Conservation (phyloP, 2,797 vertebrate genomes). For the Borostomias antarcticus region DNA sequence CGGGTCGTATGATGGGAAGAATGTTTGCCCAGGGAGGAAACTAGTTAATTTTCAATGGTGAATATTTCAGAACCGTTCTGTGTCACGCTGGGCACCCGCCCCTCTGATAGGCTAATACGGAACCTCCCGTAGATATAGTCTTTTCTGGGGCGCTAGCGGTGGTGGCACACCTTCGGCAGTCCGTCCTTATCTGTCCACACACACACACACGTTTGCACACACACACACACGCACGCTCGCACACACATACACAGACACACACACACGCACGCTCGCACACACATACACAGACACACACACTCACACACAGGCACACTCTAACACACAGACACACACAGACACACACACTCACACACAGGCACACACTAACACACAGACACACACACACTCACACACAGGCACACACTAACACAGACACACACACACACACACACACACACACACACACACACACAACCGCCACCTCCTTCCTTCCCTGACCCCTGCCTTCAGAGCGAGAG, state of each 20-base stretch:
- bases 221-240: not conserved
- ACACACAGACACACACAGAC: too few species aligned
- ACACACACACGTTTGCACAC: not conserved
- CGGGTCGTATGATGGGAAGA: constrained; percentile 33
- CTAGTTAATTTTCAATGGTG: constrained; percentile 50
- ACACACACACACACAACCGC: not conserved
- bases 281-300: not conserved
- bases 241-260: not conserved
- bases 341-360: not conserved
- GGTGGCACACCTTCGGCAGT: constrained; percentile 31
- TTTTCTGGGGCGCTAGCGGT: constrained; percentile 21
- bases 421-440: constrained; percentile 2
- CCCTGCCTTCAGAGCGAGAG: constrained; percentile 22
- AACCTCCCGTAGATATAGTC: constrained; percentile 9
- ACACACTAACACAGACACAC: constrained; percentile 1
- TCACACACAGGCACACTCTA: not conserved
- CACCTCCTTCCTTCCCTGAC: constrained; percentile 3
- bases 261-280: constrained; percentile 13
- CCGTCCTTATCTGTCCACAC: constrained; percentile 4
- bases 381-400: not conserved
- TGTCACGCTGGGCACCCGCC: too few species aligned
- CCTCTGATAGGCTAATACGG: not conserved
- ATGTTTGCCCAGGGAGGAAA: constrained; percentile 35
- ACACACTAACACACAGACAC: too few species aligned
- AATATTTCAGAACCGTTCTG: constrained; percentile 15